Evolutionary conservation across 1,140 invertebrate genomes (phyloP), one percentile per base, ranked within the genome.

Genomic region (Brachystomella parvula): DNA sequence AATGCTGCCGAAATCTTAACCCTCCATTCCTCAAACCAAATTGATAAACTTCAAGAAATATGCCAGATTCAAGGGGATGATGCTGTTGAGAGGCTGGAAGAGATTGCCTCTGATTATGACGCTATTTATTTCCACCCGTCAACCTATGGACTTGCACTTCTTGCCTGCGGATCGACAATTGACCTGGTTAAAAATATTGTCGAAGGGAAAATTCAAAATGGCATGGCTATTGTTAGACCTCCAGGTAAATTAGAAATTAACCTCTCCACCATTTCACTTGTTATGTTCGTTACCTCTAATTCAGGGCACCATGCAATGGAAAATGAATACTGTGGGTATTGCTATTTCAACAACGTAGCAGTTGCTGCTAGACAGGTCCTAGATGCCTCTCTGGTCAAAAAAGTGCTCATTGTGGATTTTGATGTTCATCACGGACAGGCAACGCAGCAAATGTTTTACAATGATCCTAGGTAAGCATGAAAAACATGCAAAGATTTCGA

Each of bases 341-440:
- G 96, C 79, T 91, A 90, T 76, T 95, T 97, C 73, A 99, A 99
- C 77, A 99, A 98, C 79, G 93, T 95, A 0, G 96, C 92, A 1
- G 80, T 99, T 57, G 93, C 91, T 15, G 92, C 93, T 24, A 84
- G 88, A 73, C 83, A 89, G 76, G 88, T 87, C 30, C 74, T 96
- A 2, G 79, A 87, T 39, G 82, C 83, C 17, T 75, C 78, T 28
- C 76, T 76, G 31, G 33, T 84, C 1, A 76, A 82, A 61, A 85
- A 86, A 74, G 87, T 98, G 71, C 77, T 98, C 57, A 95, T 98
- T 69, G 87, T 99, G 0, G 96, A 99, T 79, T 97, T 92, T 87
- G 96, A 99, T 80, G 89, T 96, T 17, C 94, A 97, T 79, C 94
- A 95, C 78, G 94, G 94, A 0, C 92, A 96, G 81, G 95, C 88